Evolutionary conservation across 1,140 invertebrate genomes (phyloP).

Genomic region (Temnothorax longispinosus): DNA sequence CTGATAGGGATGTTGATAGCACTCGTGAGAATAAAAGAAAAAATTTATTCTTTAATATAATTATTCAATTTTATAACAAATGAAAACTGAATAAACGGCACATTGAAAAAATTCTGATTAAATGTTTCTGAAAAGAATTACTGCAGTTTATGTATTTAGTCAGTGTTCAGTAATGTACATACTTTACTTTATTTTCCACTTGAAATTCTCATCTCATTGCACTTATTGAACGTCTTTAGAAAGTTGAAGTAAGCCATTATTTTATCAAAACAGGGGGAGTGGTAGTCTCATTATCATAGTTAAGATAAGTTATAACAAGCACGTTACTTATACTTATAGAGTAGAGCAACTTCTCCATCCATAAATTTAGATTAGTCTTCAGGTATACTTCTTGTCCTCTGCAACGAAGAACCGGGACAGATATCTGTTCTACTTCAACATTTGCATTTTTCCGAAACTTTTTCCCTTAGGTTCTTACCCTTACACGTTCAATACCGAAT

Average conservation of each 20-base stretch:
- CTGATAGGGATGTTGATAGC: background rate
- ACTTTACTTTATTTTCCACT: background rate
- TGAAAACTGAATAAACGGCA: background rate
- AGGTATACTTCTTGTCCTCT: background rate
- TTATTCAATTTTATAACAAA: too few relatives aligned
- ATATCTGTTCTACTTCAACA: background rate
- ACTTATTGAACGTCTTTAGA: background rate
- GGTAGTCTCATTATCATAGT: background rate
- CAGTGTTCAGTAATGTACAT: background rate
- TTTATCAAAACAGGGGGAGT: background rate
- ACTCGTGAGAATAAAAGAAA: background rate
- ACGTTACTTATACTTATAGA: constrained; percentile 3
- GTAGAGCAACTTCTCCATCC: background rate
- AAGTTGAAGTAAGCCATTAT: constrained; percentile 5
- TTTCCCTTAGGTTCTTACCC: background rate
- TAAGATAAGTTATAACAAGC: constrained; percentile 20
- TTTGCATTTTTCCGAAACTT: background rate
- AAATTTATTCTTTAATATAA: background rate
- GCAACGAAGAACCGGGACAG: background rate
- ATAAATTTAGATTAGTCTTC: constrained; percentile 5
- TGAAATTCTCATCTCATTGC: background rate
- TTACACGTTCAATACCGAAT: background rate
- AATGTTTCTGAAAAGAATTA: background rate
- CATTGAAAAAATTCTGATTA: background rate
- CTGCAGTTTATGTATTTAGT: background rate